Evolutionary conservation across 2,113 vertebrate genomes (phyloP).

Genomic region (Myrmecophaga tridactyla): DNA sequence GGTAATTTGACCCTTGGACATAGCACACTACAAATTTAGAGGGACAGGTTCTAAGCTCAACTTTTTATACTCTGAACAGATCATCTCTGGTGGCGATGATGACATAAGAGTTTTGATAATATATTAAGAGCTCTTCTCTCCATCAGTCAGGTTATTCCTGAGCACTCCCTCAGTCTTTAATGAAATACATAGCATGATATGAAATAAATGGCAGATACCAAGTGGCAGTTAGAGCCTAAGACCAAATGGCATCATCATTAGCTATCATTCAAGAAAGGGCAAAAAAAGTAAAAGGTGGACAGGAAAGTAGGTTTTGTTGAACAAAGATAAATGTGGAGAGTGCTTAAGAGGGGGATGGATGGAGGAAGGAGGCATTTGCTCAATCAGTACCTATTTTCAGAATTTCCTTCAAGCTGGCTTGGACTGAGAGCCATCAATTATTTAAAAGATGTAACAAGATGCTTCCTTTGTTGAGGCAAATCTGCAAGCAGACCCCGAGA

Average conservation of each 20-base stretch:
- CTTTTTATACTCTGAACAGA: conserved; percentile 13
- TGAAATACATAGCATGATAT: conserved; percentile 66
- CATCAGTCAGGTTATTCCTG: conserved; percentile 76
- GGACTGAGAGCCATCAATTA: conserved; percentile 96
- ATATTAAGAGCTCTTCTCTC: conserved; percentile 78
- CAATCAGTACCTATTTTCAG: conserved; percentile 93
- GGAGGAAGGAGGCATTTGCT: conserved; percentile 82
- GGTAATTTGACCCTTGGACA: not conserved
- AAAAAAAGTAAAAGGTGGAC: conserved; percentile 67
- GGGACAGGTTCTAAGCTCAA: not conserved
- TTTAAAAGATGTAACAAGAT: conserved; percentile 99
- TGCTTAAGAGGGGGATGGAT: not conserved
- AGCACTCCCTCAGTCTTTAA: conserved; percentile 76
- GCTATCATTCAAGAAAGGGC: conserved; percentile 67
- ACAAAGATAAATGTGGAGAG: not conserved
- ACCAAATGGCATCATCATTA: conserved; percentile 70
- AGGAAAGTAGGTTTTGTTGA: not conserved
- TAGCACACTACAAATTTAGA: not conserved
- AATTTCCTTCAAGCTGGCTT: conserved; percentile 90
- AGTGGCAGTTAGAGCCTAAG: conserved; percentile 71
- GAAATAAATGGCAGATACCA: conserved; percentile 74
- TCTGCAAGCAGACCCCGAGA: conserved; percentile 94
- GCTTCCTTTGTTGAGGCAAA: conserved; percentile 99
- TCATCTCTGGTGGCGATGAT: conserved; percentile 22
- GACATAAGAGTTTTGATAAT: conserved; percentile 64